Base-by-base conservation (phyloP, 2,888 invertebrate genomes). In the Emmelina monodactyla region DNA sequence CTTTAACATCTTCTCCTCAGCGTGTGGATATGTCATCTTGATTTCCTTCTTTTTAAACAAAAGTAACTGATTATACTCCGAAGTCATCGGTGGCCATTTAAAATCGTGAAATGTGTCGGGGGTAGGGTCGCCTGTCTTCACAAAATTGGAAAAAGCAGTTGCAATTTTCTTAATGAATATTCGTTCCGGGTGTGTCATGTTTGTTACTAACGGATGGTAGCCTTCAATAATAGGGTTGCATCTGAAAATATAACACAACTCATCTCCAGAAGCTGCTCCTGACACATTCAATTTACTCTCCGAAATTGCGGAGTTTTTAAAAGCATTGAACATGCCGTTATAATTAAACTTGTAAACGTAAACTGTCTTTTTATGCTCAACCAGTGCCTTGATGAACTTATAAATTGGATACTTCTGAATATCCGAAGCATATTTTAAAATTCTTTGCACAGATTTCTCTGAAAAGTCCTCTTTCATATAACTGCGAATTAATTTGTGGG, bases 321-420 rank as follows among this genome's bases (percentile, higher is more conserved):
- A 58, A 2, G 58, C 62, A 44, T 73, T 80, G 25, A 79, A 60
- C 29, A 48, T 53, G 3, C 79, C 82, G 22, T 58, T 53, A 43
- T 73, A 81, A 39, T 78, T 71, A 53, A 82, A 83, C 45, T 73
- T 75, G 40, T 80, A 83, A 25, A 65, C 65, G 40, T 55, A 82
- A 16, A 70, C 44, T 11, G 61, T 58, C 9, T 46, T 51, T 2
- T 41, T 43, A 3, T 49, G 50, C 4, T 50, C 32, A 28, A 51
- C 44, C 22, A 65, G 44, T 37, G 61, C 51, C 46, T 60, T 57
- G 11, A 78, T 64, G 40, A 71, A 78, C 45, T 75, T 71, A 34
- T 70, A 65, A 38, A 80, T 59, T 2, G 80, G 73, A 49, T 69
- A 73, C 35, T 63, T 72, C 37, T 60, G 59, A 36, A 78, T 58